Evolutionary conservation across 1,140 invertebrate genomes (phyloP).

Genomic region (Heterodera schachtii): DNA sequence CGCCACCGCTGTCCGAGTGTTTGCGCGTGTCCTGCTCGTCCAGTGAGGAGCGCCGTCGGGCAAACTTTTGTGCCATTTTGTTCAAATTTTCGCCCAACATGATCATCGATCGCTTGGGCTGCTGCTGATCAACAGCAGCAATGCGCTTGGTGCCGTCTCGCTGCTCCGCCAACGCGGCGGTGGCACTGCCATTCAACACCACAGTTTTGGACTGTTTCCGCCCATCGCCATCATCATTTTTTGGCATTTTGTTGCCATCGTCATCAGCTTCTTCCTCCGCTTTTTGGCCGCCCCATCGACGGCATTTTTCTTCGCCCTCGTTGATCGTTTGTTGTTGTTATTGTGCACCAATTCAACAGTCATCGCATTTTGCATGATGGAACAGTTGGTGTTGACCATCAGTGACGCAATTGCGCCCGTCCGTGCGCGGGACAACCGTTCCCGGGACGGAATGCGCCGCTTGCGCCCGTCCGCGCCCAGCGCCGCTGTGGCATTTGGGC

Average conservation of each 20-base stretch:
- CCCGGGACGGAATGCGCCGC: slow-evolving; percentile 5
- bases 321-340: not conserved
- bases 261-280: too few species aligned
- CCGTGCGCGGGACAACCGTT: slow-evolving; percentile 10
- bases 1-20: not conserved
- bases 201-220: not conserved
- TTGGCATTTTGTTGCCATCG: too few species aligned
- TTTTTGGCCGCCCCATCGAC: too few species aligned
- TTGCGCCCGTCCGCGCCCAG: not conserved
- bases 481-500: too few species aligned
- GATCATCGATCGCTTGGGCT: not conserved
- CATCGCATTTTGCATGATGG: slow-evolving; percentile 4
- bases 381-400: slow-evolving; percentile 28
- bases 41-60: not conserved
- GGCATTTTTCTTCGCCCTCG: not conserved
- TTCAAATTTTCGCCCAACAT: not conserved
- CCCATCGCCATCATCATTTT: not conserved
- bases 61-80: not conserved
- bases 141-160: not conserved
- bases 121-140: not conserved
- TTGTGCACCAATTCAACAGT: not conserved
- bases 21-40: slow-evolving; percentile 1
- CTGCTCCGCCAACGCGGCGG: not conserved
- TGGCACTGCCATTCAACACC: not conserved
- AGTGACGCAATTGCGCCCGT: slow-evolving; percentile 26